phyloP scores from a whole-genome alignment of 2,797 vertebrate species.

The Tragelaphus eurycerus region DNA sequence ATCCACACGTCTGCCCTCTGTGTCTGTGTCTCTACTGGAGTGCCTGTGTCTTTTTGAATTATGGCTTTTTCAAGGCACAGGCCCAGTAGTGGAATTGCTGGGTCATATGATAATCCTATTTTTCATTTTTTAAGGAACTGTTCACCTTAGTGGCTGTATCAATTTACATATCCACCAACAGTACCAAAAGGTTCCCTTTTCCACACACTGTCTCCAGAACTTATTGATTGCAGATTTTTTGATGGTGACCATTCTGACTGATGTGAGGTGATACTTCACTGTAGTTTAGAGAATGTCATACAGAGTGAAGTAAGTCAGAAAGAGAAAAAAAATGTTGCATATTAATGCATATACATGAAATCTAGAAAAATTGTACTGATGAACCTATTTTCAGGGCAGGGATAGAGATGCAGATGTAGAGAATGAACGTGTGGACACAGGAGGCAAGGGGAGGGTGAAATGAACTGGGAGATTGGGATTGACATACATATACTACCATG shows the following conservation, averaged over 20 bases:
- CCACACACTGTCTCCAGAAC: fast-evolving
- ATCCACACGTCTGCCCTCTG: background rate
- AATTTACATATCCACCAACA: background rate
- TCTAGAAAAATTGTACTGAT: background rate
- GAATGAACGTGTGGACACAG: background rate
- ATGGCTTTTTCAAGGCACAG: background rate
- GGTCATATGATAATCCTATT: background rate
- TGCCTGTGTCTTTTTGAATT: background rate
- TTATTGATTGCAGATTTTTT: background rate
- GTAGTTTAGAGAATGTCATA: background rate
- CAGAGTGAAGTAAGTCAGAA: background rate
- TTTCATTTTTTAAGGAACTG: background rate
- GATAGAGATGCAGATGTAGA: background rate
- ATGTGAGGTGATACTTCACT: background rate
- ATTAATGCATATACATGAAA: background rate
- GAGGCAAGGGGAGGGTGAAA: background rate
- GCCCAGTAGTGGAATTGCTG: background rate
- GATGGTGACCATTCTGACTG: background rate
- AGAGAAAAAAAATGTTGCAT: background rate
- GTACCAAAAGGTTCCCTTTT: background rate
- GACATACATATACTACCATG: background rate
- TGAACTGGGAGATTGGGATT: background rate
- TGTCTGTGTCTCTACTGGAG: background rate
- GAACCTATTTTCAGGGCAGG: background rate
- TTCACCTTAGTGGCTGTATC: background rate